Base-by-base conservation (phyloP, 2,888 invertebrate species). In the Dione juno region DNA sequence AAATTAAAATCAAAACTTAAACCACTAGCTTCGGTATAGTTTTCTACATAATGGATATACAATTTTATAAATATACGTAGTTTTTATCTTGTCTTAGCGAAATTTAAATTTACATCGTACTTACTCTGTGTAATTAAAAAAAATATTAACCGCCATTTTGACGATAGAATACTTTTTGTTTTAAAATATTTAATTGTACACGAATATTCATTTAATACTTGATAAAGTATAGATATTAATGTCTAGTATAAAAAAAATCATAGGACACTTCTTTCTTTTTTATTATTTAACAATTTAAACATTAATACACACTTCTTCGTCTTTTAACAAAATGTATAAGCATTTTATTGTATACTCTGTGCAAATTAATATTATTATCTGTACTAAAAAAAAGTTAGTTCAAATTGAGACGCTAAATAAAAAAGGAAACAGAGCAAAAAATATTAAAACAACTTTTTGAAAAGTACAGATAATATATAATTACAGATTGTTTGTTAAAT, bases 61-160 rank as follows among this genome's bases (percentile, higher is more conserved):
- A 48, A 48, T 64, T 37, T 50, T 52, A 59, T 28, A 50, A 37
- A 40, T 52, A 37, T 52, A 50, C 16, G 37, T 50, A 64, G 37
- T 50, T 48, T 48, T 37, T 64, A 52, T 16, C 50, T 19, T 64
- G 40, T 19, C 16, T 14, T 61, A 61, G 61, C 28, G 28, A n/a
- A 35, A n/a, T 28, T 28, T 43, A 28, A 59, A 61, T 28, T 45
- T 43, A 28, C 35, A 43, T 45, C 28, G n/a, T 35, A 1, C 5
- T 2, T 61, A 61, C 28, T 45, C n/a, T 8, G 28, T 35, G 28
- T 61, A 57, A 37, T 37, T 61, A 35, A 43, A 45, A 50, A 45
- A 50, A 50, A 57, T 40, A 61, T 45, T 43, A 61, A 43, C 45
- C 21, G 45, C 43, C 45, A 61, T 61, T 45, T 45, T 61, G 59